phyloP scores from a whole-genome alignment of 1,140 invertebrate genomes.

The Babylonia areolata region DNA sequence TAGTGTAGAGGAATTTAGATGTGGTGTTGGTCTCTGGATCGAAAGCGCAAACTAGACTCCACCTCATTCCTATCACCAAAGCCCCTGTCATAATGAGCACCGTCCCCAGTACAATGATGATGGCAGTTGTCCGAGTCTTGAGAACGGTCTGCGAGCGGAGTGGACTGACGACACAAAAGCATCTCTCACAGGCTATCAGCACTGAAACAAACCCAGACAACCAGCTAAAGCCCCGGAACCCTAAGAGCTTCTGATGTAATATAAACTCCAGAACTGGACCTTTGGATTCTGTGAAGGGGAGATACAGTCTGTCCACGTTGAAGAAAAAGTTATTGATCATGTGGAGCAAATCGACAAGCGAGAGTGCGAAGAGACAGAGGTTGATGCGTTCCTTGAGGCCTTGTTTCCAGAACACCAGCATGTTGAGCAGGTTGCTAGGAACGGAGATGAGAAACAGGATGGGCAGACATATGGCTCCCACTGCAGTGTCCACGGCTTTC shows the following conservation, averaged over 20 bases:
- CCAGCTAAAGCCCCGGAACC: not conserved
- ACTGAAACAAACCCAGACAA: not conserved
- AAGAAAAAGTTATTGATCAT: not conserved
- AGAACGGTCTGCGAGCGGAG: not conserved
- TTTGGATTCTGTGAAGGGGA: not conserved
- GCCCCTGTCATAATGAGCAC: not conserved
- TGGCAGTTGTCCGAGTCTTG: not conserved
- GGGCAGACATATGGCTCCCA: not conserved
- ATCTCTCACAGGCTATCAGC: slow-evolving; percentile 8
- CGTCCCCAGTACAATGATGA: not conserved
- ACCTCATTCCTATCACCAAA: not conserved
- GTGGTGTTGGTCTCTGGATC: not conserved
- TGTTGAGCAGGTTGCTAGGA: slow-evolving; percentile 2
- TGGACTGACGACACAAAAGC: not conserved
- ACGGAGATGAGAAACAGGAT: not conserved
- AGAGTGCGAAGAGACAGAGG: slow-evolving; percentile 6
- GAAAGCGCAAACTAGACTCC: not conserved
- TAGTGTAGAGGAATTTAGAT: not conserved
- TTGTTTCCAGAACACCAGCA: slow-evolving; percentile 1
- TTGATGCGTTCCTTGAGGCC: slow-evolving; percentile 21
- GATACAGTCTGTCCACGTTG: not conserved
- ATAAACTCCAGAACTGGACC: not conserved
- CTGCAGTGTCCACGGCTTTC: not conserved
- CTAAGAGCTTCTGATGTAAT: not conserved
- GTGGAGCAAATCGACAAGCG: not conserved